Evolutionary conservation across 2,797 vertebrate species (phyloP), one percentile per base, ranked within the genome.

Genomic region (Coluber constrictor): DNA sequence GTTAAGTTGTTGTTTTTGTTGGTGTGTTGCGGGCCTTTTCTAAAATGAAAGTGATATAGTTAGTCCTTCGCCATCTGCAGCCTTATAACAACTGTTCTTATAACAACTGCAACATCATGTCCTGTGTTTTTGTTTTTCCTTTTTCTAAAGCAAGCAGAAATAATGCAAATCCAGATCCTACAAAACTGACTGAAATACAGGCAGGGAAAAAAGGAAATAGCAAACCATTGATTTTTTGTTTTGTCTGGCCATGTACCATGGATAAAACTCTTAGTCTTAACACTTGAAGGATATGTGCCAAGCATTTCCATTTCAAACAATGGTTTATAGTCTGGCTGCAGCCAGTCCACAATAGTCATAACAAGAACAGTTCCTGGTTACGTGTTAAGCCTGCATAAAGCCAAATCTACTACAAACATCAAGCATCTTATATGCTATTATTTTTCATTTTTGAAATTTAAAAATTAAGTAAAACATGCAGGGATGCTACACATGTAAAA

Each of bases 361-460:
- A 32, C 6, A n/a, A 60, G 20, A 27, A 87, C 51, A 66, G 86
- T 56, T 93, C 57, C 54, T 83, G 13, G 47, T 27, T 66, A 87
- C 27, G 43, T 32, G 2, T 20, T 60, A 70, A 90, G 37, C 60
- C 25, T 90, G 63, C 54, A 54, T 20, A 20, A 55, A 20, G 23
- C n/a, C 43, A 60, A 18, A 83, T 47, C 55, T 15, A 63, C 87
- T 88, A 60, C 29, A 27, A 70, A 8, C 5, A 43, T 27, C 47
- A 88, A 51, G 47, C 23, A 83, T 1, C 37, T 5, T 23, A 27
- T 18, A 12, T 1, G 3, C 43, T 92, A n/a, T 55, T 56, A 3
- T 87, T 93, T 79, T 92, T 20, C 29, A 47, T 92, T 90, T 57
- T 60, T 60, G n/a, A 29, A 92, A 90, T 47, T 23, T 55, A 79